Evolutionary conservation across 2,888 invertebrate species (phyloP).

Genomic region (Mythimna lalbum): DNA sequence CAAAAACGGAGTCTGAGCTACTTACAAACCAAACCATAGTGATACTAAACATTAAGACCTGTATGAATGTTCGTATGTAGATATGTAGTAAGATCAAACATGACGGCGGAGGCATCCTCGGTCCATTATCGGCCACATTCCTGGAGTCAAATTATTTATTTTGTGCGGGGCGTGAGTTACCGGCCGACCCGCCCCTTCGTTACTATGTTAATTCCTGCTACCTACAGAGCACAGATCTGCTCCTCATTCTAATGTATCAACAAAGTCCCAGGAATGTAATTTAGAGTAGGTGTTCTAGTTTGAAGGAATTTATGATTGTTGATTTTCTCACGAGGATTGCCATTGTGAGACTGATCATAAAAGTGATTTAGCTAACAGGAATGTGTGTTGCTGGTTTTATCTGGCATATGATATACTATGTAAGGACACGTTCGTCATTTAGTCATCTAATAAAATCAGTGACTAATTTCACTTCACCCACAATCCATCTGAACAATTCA

Average conservation of each 20-base stretch:
- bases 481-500: slow-evolving; percentile 30
- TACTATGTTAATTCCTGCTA: slow-evolving; percentile 88
- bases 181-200: slow-evolving; percentile 87
- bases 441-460: slow-evolving; percentile 4
- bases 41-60: slow-evolving; percentile 7
- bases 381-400: not conserved
- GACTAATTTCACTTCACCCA: slow-evolving; percentile 8
- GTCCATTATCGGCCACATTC: slow-evolving; percentile 82
- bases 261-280: slow-evolving; percentile 58
- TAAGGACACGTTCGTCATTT: not conserved
- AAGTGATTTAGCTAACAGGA: not conserved
- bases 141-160: slow-evolving; percentile 86
- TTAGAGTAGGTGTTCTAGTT: slow-evolving; percentile 39
- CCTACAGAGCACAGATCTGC: slow-evolving; percentile 68
- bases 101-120: slow-evolving; percentile 58
- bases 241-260: slow-evolving; percentile 69
- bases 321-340: slow-evolving; percentile 34
- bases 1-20: not conserved
- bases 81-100: slow-evolving; percentile 61
- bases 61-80: not conserved
- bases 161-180: slow-evolving; percentile 88
- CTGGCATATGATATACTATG: not conserved
- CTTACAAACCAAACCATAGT: slow-evolving; percentile 12
- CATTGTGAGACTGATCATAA: slow-evolving; percentile 4
- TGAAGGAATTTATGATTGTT: slow-evolving; percentile 38